Conservation (phyloP, 2,888 invertebrate species). For the Diarsia dahlii region DNA sequence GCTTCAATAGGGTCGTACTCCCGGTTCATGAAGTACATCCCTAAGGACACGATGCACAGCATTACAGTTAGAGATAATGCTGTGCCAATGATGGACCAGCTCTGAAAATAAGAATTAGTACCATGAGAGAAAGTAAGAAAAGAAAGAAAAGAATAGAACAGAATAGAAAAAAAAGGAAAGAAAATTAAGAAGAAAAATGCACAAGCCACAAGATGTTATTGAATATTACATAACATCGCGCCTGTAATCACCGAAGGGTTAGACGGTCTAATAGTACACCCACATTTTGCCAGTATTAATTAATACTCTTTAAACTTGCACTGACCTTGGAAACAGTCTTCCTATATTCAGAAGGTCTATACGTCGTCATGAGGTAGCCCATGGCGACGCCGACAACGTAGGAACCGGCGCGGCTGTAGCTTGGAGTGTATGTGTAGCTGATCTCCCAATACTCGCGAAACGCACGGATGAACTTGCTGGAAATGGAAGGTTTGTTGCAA, state of each 20-base stretch:
- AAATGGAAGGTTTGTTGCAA: not conserved
- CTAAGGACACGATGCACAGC: slow-evolving; percentile 4
- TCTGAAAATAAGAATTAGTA: slow-evolving; percentile 43
- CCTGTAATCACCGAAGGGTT: slow-evolving; percentile 24
- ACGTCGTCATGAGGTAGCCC: slow-evolving; percentile 68
- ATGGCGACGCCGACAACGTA: slow-evolving; percentile 68
- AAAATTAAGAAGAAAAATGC: too few species aligned
- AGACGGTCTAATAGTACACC: too few species aligned
- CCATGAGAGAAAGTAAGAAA: too few species aligned
- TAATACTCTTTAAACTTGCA: not conserved
- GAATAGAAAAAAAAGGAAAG: too few species aligned
- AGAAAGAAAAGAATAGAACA: too few species aligned
- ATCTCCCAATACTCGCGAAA: slow-evolving; percentile 13
- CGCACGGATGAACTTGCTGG: slow-evolving; percentile 4
- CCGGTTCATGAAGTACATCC: slow-evolving; percentile 13
- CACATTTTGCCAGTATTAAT: too few species aligned
- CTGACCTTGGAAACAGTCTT: slow-evolving; percentile 68
- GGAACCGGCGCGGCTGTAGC: slow-evolving; percentile 65
- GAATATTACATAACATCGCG: slow-evolving; percentile 6
- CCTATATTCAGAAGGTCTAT: slow-evolving; percentile 67
- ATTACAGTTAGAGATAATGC: slow-evolving; percentile 27
- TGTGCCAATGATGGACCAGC: slow-evolving; percentile 33
- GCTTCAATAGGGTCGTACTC: slow-evolving; percentile 56
- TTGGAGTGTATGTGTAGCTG: slow-evolving; percentile 57
- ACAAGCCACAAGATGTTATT: too few species aligned